Conservation (phyloP, 2,888 invertebrate genomes). For the Eumerus sabulonum region DNA sequence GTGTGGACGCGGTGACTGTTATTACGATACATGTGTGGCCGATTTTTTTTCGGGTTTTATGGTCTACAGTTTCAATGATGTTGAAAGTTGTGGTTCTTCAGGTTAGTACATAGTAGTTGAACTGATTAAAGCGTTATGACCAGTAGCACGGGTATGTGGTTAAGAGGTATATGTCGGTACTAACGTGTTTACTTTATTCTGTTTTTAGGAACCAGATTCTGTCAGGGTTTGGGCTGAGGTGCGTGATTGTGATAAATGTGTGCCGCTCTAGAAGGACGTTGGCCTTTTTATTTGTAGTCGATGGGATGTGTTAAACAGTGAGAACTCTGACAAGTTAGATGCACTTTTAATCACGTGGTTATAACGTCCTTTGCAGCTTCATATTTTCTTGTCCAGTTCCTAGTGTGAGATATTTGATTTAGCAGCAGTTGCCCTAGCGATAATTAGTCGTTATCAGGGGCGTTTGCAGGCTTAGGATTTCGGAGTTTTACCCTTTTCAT, state of each 20-base stretch:
- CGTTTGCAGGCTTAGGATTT: too few species aligned
- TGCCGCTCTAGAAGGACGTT: slow-evolving; percentile 27
- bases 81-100: slow-evolving; percentile 51
- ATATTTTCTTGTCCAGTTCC: too few species aligned
- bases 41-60: neutral
- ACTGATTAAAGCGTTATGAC: slow-evolving; percentile 38
- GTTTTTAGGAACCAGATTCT: slow-evolving; percentile 10
- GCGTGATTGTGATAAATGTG: slow-evolving; percentile 11
- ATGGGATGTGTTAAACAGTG: slow-evolving; percentile 41
- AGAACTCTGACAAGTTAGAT: slow-evolving; percentile 32
- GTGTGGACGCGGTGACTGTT: slow-evolving; percentile 24
- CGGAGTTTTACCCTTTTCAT: too few species aligned
- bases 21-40: slow-evolving; percentile 27
- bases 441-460: too few species aligned
- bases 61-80: slow-evolving; percentile 30
- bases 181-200: slow-evolving; percentile 10
- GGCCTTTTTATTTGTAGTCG: slow-evolving; percentile 52
- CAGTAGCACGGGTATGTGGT: slow-evolving; percentile 16
- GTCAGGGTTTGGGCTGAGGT: neutral
- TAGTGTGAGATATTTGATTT: too few species aligned
- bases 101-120: slow-evolving; percentile 32
- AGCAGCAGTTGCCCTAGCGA: too few species aligned
- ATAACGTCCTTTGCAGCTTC: too few species aligned
- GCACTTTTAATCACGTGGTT: slow-evolving; percentile 21
- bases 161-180: slow-evolving; percentile 10